Conservation (phyloP, 35 echinoderm and acorn worm genomes). For the Eucidaris tribuloides region DNA sequence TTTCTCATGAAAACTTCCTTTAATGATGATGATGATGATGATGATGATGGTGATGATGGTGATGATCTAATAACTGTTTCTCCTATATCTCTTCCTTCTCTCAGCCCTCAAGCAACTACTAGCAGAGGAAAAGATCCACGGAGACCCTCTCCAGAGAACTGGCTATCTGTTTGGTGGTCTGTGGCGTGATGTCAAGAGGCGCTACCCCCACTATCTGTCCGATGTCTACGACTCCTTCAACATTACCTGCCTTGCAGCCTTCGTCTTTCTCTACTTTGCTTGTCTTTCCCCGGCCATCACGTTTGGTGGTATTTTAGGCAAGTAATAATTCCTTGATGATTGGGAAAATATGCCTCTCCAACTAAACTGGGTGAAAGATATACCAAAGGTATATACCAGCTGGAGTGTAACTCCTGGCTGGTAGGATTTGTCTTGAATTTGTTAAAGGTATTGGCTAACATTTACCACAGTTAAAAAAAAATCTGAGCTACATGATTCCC, state of each 20-base stretch:
- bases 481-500: too few species aligned
- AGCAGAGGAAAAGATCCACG: conserved; percentile 29
- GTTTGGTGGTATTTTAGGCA: conserved; percentile 95
- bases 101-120: conserved; percentile 14
- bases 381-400: too few species aligned
- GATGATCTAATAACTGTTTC: background rate
- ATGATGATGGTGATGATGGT: background rate
- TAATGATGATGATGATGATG: background rate
- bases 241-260: conserved; percentile 88
- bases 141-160: conserved; percentile 84
- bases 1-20: too few species aligned
- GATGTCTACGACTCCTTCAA: conserved; percentile 84
- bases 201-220: conserved; percentile 70
- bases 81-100: background rate
- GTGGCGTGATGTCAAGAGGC: conserved; percentile 69
- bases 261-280: conserved; percentile 94
- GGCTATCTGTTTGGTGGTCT: conserved; percentile 87
- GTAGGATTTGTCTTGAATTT: too few species aligned
- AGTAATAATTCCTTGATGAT: conserved; percentile 10
- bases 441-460: too few species aligned
- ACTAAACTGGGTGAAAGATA: too few species aligned
- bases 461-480: too few species aligned
- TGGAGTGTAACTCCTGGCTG: too few species aligned
- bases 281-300: conserved; percentile 94
- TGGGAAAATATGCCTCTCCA: background rate